phyloP scores from a whole-genome alignment of 2,113 vertebrate genomes.

The Campylorhamphus procurvoides region DNA sequence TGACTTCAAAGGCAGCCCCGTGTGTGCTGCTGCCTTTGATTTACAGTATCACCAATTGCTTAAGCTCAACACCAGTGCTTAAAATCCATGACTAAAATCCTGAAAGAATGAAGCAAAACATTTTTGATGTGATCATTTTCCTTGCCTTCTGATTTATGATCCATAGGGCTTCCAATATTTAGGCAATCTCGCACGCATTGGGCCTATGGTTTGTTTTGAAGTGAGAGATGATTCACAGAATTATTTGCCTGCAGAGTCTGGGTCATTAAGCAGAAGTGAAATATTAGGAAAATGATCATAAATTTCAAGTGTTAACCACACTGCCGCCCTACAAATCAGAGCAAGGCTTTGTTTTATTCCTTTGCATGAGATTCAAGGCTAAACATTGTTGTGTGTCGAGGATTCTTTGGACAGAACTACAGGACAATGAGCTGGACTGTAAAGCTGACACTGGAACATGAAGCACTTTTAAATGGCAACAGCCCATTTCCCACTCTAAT shows the following conservation, averaged over 20 bases:
- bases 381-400: neutral
- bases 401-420: neutral
- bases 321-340: neutral
- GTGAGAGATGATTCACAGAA: neutral
- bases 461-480: neutral
- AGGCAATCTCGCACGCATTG: neutral
- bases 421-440: neutral
- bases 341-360: neutral
- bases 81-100: neutral
- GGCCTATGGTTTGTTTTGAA: neutral
- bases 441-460: neutral
- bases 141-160: constrained; percentile 21
- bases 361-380: neutral
- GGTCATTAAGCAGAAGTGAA: neutral
- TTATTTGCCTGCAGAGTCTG: neutral
- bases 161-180: neutral
- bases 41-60: neutral
- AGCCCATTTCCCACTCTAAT: neutral
- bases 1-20: neutral
- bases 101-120: constrained; percentile 2
- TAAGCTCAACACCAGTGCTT: neutral
- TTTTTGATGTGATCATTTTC: constrained; percentile 24
- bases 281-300: neutral
- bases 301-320: neutral
- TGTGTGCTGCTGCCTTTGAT: neutral